Conservation (phyloP, 2,113 vertebrate genomes). For the Corythaixoides concolor region DNA sequence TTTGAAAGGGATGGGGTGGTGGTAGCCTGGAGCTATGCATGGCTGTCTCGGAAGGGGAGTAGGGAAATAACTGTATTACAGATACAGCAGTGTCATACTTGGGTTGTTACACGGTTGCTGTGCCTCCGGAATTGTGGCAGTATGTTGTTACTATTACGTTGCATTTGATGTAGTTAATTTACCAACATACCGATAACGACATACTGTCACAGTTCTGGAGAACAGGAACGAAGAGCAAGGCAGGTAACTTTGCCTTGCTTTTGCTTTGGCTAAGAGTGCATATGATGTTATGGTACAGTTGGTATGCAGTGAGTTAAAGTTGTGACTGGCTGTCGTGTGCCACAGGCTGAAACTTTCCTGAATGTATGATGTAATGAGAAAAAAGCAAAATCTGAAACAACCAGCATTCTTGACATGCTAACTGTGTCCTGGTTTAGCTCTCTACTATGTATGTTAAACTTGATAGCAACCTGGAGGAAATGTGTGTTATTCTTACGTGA, state of each 20-base stretch:
- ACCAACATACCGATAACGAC: fast-evolving
- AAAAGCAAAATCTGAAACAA: not conserved
- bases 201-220: not conserved
- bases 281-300: not conserved
- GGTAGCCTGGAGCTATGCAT: fast-evolving
- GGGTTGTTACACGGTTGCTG: fast-evolving
- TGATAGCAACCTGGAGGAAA: not conserved
- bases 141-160: not conserved
- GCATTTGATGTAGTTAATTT: not conserved
- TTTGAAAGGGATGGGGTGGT: not conserved
- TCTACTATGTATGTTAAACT: not conserved
- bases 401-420: not conserved
- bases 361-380: not conserved
- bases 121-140: not conserved
- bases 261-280: not conserved
- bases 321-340: not conserved
- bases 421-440: not conserved
- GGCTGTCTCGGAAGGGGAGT: not conserved
- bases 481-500: fast-evolving
- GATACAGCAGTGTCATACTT: fast-evolving
- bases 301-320: fast-evolving
- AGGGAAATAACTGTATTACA: fast-evolving
- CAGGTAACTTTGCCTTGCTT: not conserved
- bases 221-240: not conserved
- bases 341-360: not conserved